Base-by-base conservation (phyloP, 1,140 invertebrate species). In the Drosophila rufa region DNA sequence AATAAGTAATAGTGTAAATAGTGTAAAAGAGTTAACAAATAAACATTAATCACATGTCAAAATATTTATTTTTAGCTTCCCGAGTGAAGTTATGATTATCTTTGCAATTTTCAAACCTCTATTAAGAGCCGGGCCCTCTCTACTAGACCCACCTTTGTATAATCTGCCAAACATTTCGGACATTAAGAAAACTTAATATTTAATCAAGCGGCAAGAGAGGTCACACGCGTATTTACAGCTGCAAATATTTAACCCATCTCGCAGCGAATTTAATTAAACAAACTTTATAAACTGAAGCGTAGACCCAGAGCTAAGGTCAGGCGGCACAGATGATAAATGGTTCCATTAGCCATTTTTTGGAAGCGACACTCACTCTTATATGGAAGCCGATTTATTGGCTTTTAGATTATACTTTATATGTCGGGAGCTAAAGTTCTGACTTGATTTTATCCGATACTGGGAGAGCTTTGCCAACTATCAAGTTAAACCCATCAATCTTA, bases 181-280 rank as follows among this genome's bases (percentile, higher is more conserved):
- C 15, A 36, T 12, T 22, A 64, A 56, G 42, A 58, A 65, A 66
- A 70, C 65, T 78, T 55, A 66, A 69, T 81, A 53, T 85, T 71
- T 62, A 62, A 27, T 53, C 46, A 66, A 61, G 56, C 43, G 38
- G 22, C 56, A 50, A 56, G 61, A 80, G 67, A 75, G 65, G 82
- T 65, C 68, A 75, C 51, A 62, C 57, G 43, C 57, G 43, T 60
- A 75, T 79, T 71, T 69, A 69, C 62, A 71, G 48, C 59, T 64
- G 77, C 77, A 89, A 89, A 87, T 89, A 87, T 89, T 89, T 65
- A 75, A 83, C 73, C 67, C 45, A 82, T 66, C 48, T 81, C 64
- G 8, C 17, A 8, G 3, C 55, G 40, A 62, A 66, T 55, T 65
- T 61, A 61, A 80, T 77, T 64, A 62, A 75, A 61, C 48, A 65